phyloP scores from a whole-genome alignment of 2,113 vertebrate species.

The Microtus richardsoni region DNA sequence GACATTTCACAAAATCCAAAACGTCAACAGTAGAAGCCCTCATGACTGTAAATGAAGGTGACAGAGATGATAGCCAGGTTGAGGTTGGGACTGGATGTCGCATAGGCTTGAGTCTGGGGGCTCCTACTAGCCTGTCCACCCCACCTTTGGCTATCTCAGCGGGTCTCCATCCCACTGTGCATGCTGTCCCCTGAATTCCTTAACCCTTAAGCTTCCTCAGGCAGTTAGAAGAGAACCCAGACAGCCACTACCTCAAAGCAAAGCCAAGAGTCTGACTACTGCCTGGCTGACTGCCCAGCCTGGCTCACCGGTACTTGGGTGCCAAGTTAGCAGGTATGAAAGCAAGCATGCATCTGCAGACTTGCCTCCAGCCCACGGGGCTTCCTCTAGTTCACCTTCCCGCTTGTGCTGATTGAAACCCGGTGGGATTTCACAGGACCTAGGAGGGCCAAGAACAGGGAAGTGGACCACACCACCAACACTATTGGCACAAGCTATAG shows the following conservation, averaged over 20 bases:
- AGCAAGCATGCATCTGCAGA: neutral
- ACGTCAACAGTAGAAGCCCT: neutral
- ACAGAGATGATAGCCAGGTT: neutral
- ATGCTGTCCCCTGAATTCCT: neutral
- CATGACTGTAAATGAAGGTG: neutral
- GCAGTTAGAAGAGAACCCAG: neutral
- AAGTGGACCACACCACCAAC: neutral
- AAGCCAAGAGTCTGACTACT: slow-evolving; percentile 14
- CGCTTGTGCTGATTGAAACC: neutral
- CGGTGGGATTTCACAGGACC: neutral
- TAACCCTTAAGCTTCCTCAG: neutral
- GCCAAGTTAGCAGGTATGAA: neutral
- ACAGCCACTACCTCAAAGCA: neutral
- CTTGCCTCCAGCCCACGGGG: too few species aligned
- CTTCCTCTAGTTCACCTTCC: neutral
- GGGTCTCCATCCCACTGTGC: neutral
- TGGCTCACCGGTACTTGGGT: neutral
- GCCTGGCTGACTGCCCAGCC: neutral
- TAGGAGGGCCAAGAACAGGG: neutral
- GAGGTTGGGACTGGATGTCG: neutral
- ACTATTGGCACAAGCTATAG: neutral
- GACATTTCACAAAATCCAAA: neutral
- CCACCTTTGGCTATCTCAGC: neutral
- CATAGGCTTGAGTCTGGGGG: neutral
- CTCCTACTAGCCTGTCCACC: neutral